Evolutionary conservation across 2,797 vertebrate genomes (phyloP), one percentile per base, ranked within the genome.

Genomic region (Channallabes apus): DNA sequence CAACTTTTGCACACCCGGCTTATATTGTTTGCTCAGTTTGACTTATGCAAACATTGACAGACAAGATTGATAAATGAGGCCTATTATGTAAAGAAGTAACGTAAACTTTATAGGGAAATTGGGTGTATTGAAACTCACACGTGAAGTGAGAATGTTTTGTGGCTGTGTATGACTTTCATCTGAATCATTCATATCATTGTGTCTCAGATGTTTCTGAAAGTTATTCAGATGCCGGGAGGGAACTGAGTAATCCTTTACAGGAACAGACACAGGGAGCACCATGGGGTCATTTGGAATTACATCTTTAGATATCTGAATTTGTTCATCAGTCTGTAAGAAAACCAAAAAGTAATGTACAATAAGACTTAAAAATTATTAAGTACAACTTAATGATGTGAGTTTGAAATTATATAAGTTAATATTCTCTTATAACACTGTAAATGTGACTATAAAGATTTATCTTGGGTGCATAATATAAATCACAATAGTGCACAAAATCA

Each of bases 211-310:
- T 94, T 91, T 94, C 85, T 87, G 93, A 93, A 93, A 93, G 91
- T 92, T 90, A 68, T 86, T 86, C 91, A 95, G 92, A 91, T 94
- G 94, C 93, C 91, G 94, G 93, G 92, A 88, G 87, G 91, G 87
- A 88, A 92, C 84, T 81, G 91, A 92, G 88, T 92, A 93, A 94
- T 96, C 94, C 94, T 95, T 96, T 92, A 97, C 96, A 87, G 96
- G 96, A 91, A 97, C 95, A 90, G 97, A 97, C 87, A 97, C 97
- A 20, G 97, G 97, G 94, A 96, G 96, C 93, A 97, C 93, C 93
- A 96, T 94, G 89, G 96, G 93, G 14, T 93, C 91, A 68, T 93
- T 91, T 91, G 91, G 91, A 87, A 95, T 91, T 82, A 92, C 93
- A 93, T 96, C 95, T 86, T 93, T 92, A 89, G 93, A 88, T 91